Base-by-base conservation (phyloP, 30 jellyfish, hydroid and myxozoan genomes). In the Chrysaora quinquecirrha region DNA sequence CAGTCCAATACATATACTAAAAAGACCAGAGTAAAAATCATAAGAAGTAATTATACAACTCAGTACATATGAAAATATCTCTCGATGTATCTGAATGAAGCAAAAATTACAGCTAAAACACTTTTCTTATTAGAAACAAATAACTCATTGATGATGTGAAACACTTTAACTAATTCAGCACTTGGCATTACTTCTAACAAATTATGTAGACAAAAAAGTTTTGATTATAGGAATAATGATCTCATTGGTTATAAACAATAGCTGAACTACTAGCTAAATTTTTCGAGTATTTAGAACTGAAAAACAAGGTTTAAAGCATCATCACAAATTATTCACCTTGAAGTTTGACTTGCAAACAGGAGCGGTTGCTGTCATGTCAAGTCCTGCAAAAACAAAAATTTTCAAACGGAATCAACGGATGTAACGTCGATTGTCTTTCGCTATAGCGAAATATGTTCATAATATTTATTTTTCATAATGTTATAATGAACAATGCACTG, bases 1-100 rank as follows among this genome's bases (percentile, higher is more conserved):
- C 95, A 12, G 98, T 92, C 98, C 98, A 92, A 58, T 92, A 92
- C 97, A 92, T 80, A 32, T 92, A 29, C 98, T 92, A 52, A 31
- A 71, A 84, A 1, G 38, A 30, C 33, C 35, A 30, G 18, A 19
- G n/a, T 12, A n/a, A 58, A 0, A 24, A 64, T 3, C 22, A 29
- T 16, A 1, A 34, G 49, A 21, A 14, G 31, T 18, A 30, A 22
- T 56, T 35, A 1, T 30, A 2, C n/a, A n/a, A 14, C n/a, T 18
- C 3, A 25, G 58, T 25, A 10, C 32, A 67, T 1, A 32, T 25
- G 24, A 4, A 22, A 33, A 31, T 23, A 18, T 12, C 32, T 18
- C 32, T 30, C 30, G 9, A 19, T 14, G 12, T 43, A 16, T 43
- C 16, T 43, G 58, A 6, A 9, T 43, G 9, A 9, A 43, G 58